These are phyloP conservation scores for Chironomus tepperi DNA, from an alignment of 1,140 invertebrate genomes.

Conservation along the genomic window DNA sequence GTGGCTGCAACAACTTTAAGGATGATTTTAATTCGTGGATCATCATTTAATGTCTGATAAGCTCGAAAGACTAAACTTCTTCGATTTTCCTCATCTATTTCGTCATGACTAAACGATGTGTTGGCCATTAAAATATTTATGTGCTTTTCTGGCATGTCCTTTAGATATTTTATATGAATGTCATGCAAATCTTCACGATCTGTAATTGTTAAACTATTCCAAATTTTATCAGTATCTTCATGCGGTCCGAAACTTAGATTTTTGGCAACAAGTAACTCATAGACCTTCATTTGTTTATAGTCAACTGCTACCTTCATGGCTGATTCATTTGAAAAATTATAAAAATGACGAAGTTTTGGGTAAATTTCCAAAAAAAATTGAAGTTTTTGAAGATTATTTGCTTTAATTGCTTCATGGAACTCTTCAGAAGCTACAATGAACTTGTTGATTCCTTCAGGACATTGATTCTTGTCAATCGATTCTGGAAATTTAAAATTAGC, in stretches of 20 bases:
- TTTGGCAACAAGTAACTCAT: not conserved
- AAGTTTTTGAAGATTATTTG: not conserved
- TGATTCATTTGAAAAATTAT: not conserved
- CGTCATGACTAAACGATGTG: not conserved
- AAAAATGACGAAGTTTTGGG: not conserved
- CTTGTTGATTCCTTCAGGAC: not conserved
- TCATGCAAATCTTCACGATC: not conserved
- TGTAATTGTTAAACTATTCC: not conserved
- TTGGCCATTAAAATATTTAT: not conserved
- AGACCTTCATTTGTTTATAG: not conserved
- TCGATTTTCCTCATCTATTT: not conserved
- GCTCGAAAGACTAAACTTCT: not conserved
- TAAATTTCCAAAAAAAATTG: not conserved
- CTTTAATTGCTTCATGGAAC: not conserved
- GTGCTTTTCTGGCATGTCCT: not conserved
- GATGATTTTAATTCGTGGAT: not conserved
- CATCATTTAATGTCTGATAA: not conserved
- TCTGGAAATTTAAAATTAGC: too few relatives aligned
- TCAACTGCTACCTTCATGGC: not conserved
- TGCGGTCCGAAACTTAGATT: not conserved
- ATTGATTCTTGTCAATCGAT: too few relatives aligned
- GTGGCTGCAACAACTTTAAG: not conserved
- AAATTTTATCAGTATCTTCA: not conserved
- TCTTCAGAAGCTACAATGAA: not conserved
- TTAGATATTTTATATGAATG: not conserved